These are phyloP conservation scores for Turnix velox DNA, from an alignment of 2,113 vertebrate genomes.

Conservation along the genomic window DNA sequence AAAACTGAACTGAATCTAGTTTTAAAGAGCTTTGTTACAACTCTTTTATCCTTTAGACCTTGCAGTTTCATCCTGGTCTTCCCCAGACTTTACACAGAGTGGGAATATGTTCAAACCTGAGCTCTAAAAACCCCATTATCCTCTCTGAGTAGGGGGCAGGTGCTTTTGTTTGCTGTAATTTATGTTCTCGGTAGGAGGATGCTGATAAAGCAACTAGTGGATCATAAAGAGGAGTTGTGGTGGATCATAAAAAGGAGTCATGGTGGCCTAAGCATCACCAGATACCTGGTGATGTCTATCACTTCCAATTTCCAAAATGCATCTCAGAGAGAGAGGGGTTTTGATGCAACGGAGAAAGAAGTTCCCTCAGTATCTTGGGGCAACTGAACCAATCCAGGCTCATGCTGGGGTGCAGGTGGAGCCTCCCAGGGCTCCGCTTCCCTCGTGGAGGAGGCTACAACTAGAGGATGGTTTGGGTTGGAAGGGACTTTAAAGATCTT, in stretches of 20 bases:
- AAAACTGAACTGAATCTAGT: no score
- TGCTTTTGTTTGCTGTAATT: background rate
- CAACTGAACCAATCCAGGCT: rapidly evolving
- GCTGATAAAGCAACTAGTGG: background rate
- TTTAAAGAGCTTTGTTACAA: no score
- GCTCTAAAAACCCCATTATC: no score
- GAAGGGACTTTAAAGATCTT: background rate
- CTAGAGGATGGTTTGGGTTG: background rate
- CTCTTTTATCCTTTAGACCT: no score
- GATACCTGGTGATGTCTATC: background rate
- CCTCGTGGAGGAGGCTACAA: background rate
- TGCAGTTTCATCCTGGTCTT: no score
- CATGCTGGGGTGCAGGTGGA: rapidly evolving
- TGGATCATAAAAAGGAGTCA: background rate
- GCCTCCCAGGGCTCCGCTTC: background rate
- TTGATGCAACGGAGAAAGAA: rapidly evolving
- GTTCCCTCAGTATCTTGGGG: rapidly evolving
- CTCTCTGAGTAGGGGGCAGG: background rate
- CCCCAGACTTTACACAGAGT: no score
- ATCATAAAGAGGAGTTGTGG: background rate
- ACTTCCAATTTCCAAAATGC: background rate
- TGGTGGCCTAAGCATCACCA: background rate
- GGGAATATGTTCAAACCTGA: no score
- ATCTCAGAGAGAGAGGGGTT: no score
- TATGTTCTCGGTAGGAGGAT: background rate